Evolutionary conservation across 2,888 invertebrate species (phyloP).

Genomic region (Synergus itoensis): DNA sequence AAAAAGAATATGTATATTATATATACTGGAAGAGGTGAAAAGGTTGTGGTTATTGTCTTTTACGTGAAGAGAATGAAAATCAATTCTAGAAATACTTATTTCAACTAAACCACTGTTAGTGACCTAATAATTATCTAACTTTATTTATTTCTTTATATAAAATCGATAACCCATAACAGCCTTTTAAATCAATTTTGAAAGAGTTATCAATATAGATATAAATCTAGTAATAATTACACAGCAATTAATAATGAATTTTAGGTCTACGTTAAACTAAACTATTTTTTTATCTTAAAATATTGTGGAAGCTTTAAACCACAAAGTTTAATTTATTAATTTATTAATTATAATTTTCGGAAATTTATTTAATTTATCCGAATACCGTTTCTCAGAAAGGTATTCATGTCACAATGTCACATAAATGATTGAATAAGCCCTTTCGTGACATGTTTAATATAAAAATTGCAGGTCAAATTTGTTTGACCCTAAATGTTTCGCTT

Average conservation of each 20-base stretch:
- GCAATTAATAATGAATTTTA: no score
- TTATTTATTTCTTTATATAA: not conserved
- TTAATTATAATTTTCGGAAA: no score
- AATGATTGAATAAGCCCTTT: not conserved
- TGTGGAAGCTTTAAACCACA: no score
- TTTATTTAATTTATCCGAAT: no score
- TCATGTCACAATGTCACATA: not conserved
- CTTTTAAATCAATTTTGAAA: no score
- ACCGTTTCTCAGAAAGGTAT: no score
- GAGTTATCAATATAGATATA: no score
- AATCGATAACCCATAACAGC: not conserved
- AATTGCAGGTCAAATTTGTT: not conserved
- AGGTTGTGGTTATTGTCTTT: not conserved
- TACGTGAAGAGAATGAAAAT: conserved; percentile 9
- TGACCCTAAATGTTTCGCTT: conserved; percentile 4
- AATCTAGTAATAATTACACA: no score
- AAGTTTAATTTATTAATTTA: no score
- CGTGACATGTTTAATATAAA: not conserved
- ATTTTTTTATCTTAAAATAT: no score
- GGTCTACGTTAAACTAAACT: no score
- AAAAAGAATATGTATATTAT: conserved; percentile 11
- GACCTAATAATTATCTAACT: not conserved
- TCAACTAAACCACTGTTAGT: not conserved
- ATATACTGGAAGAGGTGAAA: not conserved
- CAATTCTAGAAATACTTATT: not conserved